These are phyloP conservation scores for Psammodynastes pulverulentus DNA, from an alignment of 2,113 vertebrate species.

Conservation along the genomic window DNA sequence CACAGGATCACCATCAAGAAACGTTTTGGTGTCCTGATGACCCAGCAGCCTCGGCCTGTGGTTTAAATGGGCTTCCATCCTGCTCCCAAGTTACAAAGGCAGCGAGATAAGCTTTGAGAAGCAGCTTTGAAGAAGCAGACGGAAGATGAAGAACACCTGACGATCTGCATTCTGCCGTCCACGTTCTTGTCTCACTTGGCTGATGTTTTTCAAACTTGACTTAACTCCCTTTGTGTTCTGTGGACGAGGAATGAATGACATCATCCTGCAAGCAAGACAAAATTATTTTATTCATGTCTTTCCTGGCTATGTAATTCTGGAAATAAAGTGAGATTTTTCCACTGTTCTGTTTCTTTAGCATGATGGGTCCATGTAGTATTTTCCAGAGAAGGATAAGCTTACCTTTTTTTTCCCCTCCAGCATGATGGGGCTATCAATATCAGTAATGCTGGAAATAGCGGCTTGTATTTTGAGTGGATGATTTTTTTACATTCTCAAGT, in stretches of 20 bases:
- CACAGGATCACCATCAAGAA: slow-evolving; percentile 85
- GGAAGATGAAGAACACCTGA: background rate
- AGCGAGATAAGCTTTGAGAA: background rate
- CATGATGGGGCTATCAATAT: background rate
- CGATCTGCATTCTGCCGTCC: background rate
- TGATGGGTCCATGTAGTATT: background rate
- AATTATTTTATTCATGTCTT: background rate
- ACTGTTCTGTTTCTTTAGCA: background rate
- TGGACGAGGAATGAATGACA: background rate
- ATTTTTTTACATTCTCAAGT: background rate
- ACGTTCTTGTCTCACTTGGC: background rate
- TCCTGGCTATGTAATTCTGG: background rate
- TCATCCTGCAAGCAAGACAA: background rate
- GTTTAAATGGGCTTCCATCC: slow-evolving; percentile 58
- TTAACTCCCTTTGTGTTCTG: background rate
- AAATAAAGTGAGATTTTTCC: slow-evolving; percentile 10
- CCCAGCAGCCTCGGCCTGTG: slow-evolving; percentile 80
- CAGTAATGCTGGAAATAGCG: background rate
- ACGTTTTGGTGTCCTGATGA: slow-evolving; percentile 83
- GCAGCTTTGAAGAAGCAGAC: background rate
- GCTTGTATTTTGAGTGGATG: background rate
- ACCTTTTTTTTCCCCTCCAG: too few species aligned
- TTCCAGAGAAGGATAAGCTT: background rate
- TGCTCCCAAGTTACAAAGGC: too few species aligned
- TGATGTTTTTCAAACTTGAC: background rate